Evolutionary conservation across 2,797 vertebrate genomes (phyloP).

Genomic region (Triplophysa bombifrons): DNA sequence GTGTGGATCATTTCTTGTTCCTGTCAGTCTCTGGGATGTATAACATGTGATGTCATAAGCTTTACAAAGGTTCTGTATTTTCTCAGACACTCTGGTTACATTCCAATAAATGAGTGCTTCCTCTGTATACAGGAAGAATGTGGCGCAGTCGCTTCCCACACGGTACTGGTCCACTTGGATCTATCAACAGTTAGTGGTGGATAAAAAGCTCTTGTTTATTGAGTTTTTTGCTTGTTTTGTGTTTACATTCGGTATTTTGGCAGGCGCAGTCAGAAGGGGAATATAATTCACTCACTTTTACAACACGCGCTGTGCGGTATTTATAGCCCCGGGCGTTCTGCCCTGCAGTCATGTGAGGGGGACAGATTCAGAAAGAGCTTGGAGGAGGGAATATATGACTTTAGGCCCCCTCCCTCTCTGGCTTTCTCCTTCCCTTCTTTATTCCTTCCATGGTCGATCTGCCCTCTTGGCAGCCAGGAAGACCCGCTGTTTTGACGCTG

Average conservation of each 20-base stretch:
- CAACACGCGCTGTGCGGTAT: constrained; percentile 60
- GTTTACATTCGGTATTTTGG: constrained; percentile 5
- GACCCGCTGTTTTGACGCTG: constrained; percentile 41
- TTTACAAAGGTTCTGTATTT: constrained; percentile 4
- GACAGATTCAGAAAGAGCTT: constrained; percentile 8
- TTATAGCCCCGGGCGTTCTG: constrained; percentile 72
- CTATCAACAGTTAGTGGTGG: background rate
- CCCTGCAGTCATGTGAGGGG: constrained; percentile 54
- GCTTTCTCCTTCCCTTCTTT: constrained; percentile 7
- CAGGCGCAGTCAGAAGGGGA: background rate
- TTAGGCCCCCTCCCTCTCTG: constrained; percentile 19
- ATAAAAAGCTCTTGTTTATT: background rate
- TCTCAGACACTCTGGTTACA: background rate
- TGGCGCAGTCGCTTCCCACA: background rate
- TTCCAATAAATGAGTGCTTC: background rate
- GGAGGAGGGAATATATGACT: constrained; percentile 37
- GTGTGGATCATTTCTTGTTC: background rate
- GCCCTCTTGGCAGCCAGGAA: constrained; percentile 32
- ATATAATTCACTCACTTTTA: constrained; percentile 20
- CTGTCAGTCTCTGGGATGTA: background rate
- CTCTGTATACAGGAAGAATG: background rate
- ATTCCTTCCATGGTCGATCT: constrained; percentile 31
- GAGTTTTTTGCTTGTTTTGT: background rate
- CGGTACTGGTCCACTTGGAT: background rate
- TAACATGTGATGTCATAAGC: background rate